Evolutionary conservation across 1,140 invertebrate genomes (phyloP), one percentile per base, ranked within the genome.

Genomic region (Ooceraea biroi): DNA sequence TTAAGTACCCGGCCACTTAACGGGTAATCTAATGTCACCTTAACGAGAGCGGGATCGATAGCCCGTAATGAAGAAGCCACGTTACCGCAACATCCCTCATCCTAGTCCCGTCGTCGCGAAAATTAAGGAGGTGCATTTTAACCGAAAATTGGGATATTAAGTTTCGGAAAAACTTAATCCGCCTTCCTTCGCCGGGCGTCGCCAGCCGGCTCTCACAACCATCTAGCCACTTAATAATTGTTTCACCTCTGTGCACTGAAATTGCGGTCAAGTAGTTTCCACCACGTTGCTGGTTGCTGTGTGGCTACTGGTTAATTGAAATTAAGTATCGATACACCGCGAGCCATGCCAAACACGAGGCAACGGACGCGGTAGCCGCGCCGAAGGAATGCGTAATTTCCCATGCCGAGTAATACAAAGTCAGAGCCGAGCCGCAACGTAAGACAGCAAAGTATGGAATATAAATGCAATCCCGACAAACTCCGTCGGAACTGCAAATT

Each of bases 21-120:
- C 22, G 76, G 36, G 7, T 80, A 80, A 80, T 71, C 36, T 80
- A 71, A 80, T 71, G 65, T 80, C 65, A 58, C 41, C 36, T 78
- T 71, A 80, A 80, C 76, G 76, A 80, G 76, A 57, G 63, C 25
- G 41, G 76, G 76, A 71, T 69, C 76, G 50, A 80, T 71, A 58
- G 25, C 41, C 50, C 30, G 25, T 80, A 80, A 80, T 80, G 76
- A 80, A 80, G 65, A 69, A 71, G 50, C 41, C 36, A 46, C 22
- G 30, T 55, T 27, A 30, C 76, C 30, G 36, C 41, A 10, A 36
- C 10, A 17, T 30, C 25, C 48, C 44, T 12, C 57, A 76, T 36
- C 1, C 7, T 55, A 19, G 41, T 36, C 1, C n/a, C n/a, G n/a
- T n/a, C 1, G 19, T 76, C 5, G 27, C 19, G 76, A 80, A 80